Evolutionary conservation across 2,888 invertebrate genomes (phyloP).

Genomic region (Tortricodes alternella): DNA sequence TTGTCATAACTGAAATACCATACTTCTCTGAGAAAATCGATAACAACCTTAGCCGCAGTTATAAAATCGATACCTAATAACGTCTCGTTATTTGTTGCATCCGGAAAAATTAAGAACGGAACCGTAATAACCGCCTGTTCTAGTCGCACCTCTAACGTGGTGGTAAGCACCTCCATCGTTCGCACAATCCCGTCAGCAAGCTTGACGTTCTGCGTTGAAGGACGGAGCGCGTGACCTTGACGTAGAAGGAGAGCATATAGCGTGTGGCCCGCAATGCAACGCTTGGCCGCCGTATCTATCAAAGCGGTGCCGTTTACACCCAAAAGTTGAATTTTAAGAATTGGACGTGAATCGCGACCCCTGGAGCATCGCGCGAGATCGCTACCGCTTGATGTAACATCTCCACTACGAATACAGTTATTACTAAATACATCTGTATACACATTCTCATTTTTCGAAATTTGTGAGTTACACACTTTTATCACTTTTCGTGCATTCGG

Average conservation of each 20-base stretch:
- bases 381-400: not conserved
- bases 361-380: not conserved
- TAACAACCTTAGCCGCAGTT: not conserved
- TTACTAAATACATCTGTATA: not conserved
- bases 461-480: not conserved
- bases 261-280: not conserved
- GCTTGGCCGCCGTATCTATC: not conserved
- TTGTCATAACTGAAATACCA: no score
- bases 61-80: not conserved
- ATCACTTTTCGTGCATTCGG: not conserved
- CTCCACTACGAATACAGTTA: not conserved
- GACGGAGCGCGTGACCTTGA: not conserved
- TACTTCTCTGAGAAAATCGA: no score
- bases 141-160: not conserved
- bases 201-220: not conserved
- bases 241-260: slow-evolving; percentile 6
- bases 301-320: not conserved
- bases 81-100: not conserved
- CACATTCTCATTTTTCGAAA: not conserved
- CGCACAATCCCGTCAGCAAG: not conserved
- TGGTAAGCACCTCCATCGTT: not conserved
- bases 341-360: not conserved
- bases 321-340: not conserved
- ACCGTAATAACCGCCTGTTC: not conserved
- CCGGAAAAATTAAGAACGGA: not conserved